Base-by-base conservation (phyloP, 2,888 invertebrate species). In the Orgyia antiqua region DNA sequence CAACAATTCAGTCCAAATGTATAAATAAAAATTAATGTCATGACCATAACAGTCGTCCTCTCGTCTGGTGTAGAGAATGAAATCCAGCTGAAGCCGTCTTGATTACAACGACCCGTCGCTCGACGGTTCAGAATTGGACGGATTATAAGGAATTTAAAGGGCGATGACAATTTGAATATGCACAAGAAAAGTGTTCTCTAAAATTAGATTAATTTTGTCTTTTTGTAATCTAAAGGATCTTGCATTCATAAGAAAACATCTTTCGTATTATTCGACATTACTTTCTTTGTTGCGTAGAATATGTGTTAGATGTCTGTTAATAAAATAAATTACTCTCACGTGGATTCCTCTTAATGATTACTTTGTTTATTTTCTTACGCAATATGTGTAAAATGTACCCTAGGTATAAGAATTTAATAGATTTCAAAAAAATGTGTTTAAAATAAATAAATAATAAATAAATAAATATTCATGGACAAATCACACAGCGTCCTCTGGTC, bases 71-170 rank as follows among this genome's bases (percentile, higher is more conserved):
- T 68, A 62, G 62, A 61, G 68, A 62, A 67, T 68, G 62, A 78
- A 80, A 83, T 82, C 83, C 84, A 65, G 57, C 64, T 68, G 78
- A 80, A 82, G 78, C 78, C 77, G 69, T 73, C 78, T 74, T 77
- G 80, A 84, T 83, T 80, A 79, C 80, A 65, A 63, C 71, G 75
- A 68, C 68, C 73, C 76, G 70, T 57, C 63, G 61, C 74, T 64
- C 71, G 64, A 65, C 73, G 71, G 68, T 75, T 76, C 73, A 76
- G 73, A 80, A 86, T 86, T 83, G 83, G 79, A 75, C 69, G 84
- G 84, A 86, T 86, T 86, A 84, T 78, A 80, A 82, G 79, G 82
- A 82, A 76, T 84, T 84, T 79, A 77, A 75, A 77, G 69, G 67
- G 69, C 77, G 76, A 80, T 78, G 82, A 79, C 84, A 74, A 83